Evolutionary conservation across 92 coral and sea anemone genomes (phyloP).

Genomic region (Virgularia gustaviana): DNA sequence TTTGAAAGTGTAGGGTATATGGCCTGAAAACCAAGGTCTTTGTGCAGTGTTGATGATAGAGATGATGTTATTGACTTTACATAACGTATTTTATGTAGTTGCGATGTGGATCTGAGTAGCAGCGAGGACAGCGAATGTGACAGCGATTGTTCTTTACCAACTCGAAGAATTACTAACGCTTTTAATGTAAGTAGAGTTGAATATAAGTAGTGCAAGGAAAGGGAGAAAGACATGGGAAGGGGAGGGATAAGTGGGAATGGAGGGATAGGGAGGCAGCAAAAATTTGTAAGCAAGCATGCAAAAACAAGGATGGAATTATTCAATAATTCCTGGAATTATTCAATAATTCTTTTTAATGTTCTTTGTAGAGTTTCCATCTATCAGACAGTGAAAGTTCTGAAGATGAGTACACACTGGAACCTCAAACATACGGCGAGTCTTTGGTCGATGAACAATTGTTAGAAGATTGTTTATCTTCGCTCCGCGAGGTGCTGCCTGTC

Average conservation of each 20-base stretch:
- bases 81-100: too few relatives aligned
- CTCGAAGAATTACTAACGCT: not conserved
- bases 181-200: conserved; percentile 6
- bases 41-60: too few relatives aligned
- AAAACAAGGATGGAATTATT: not conserved
- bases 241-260: too few relatives aligned
- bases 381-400: conserved; percentile 28
- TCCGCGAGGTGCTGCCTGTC: conserved; percentile 67
- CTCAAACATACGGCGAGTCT: not conserved
- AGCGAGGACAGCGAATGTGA: conserved; percentile 20
- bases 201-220: not conserved
- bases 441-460: conserved; percentile 21
- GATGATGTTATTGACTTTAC: too few relatives aligned
- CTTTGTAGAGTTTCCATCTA: not conserved
- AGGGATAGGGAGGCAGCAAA: too few relatives aligned
- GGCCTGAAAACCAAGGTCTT: too few relatives aligned
- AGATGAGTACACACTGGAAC: not conserved
- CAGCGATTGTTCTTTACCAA: not conserved
- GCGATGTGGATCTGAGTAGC: conserved; percentile 7
- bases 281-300: not conserved
- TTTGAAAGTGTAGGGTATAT: too few relatives aligned
- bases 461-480: conserved; percentile 56
- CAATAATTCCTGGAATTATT: not conserved
- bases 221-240: too few relatives aligned
- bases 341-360: too few relatives aligned